phyloP scores from a whole-genome alignment of 2,797 vertebrate genomes.

The Adrianichthys oophorus region DNA sequence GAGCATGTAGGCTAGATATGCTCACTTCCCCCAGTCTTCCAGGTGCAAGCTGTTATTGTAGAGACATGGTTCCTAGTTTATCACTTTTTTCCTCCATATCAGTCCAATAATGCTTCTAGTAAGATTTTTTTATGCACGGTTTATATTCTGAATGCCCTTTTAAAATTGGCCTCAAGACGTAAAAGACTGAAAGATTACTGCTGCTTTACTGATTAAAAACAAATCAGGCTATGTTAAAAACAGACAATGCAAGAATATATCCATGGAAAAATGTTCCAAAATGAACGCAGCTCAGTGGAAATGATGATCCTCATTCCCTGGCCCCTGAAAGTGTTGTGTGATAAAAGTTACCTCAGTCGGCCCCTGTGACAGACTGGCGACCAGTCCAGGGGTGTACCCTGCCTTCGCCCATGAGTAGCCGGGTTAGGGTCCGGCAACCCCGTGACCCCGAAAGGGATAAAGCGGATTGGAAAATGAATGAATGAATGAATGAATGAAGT shows the following conservation, averaged over 20 bases:
- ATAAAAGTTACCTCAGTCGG: too few species aligned
- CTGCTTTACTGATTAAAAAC: conserved; percentile 60
- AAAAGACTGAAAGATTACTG: conserved; percentile 66
- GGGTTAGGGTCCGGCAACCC: too few species aligned
- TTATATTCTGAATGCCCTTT: too few species aligned
- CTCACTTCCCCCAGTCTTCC: conserved; percentile 65
- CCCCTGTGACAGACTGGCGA: too few species aligned
- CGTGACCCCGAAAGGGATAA: too few species aligned
- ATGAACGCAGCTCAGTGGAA: too few species aligned
- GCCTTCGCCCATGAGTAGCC: too few species aligned
- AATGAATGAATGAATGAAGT: too few species aligned
- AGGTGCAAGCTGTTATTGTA: conserved; percentile 60
- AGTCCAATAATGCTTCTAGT: background rate
- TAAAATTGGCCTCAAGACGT: conserved; percentile 49
- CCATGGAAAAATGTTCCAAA: conserved; percentile 11
- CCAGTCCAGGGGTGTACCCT: too few species aligned
- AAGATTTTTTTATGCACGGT: background rate
- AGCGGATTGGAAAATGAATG: too few species aligned
- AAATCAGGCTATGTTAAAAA: conserved; percentile 81
- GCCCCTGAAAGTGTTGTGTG: too few species aligned
- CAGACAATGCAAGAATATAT: conserved; percentile 11
- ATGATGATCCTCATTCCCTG: too few species aligned
- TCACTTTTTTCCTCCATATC: background rate
- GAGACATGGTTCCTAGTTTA: conserved; percentile 20
- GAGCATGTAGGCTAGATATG: conserved; percentile 45